Base-by-base conservation (phyloP, 2,113 vertebrate genomes). In the Plestiodon gilberti region DNA sequence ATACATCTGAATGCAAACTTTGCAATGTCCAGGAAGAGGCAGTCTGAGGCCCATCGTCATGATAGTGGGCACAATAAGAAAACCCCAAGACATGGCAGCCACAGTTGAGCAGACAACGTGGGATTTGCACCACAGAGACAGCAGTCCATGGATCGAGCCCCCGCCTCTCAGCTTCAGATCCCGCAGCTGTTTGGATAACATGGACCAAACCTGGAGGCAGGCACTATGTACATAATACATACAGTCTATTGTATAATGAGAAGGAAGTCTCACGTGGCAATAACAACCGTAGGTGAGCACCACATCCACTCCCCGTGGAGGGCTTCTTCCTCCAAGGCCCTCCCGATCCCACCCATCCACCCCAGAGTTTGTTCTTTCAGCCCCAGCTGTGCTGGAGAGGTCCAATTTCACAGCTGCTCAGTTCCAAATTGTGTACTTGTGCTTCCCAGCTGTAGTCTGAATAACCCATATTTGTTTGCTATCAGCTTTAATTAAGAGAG, bases 351-450 rank as follows among this genome's bases (percentile, higher is more conserved):
- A 67, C 81, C 57, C 75, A 74, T 48, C 74, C 52, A 78, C 62
- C 52, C 64, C 40, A 62, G 62, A 3, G 0, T 33, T 57, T 90
- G 87, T 81, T 90, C 79, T 57, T 70, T 2, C 67, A 89, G 95
- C 65, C 94, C 93, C 96, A 95, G 95, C 95, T 97, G 95, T 93
- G 95, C 87, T 90, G 90, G 71, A 86, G 85, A 83, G 90, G 88
- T 81, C 88, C 91, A 93, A 94, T 96, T 96, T 96, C 95, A 95
- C 95, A 97, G 95, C 93, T 94, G 88, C 88, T 94, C 92, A 83
- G 85, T 79, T 95, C 90, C 94, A 94, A 93, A 95, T 94, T 80
- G 76, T 80, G 74, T 90, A 90, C 92, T 85, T 35, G 30, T 83
- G 88, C 77, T 91, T 90, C 86, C 90, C 95, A 95, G 95, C 93